Evolutionary conservation across 2,888 invertebrate species (phyloP), one percentile per base, ranked within the genome.

Genomic region (Andrena trimmerana): DNA sequence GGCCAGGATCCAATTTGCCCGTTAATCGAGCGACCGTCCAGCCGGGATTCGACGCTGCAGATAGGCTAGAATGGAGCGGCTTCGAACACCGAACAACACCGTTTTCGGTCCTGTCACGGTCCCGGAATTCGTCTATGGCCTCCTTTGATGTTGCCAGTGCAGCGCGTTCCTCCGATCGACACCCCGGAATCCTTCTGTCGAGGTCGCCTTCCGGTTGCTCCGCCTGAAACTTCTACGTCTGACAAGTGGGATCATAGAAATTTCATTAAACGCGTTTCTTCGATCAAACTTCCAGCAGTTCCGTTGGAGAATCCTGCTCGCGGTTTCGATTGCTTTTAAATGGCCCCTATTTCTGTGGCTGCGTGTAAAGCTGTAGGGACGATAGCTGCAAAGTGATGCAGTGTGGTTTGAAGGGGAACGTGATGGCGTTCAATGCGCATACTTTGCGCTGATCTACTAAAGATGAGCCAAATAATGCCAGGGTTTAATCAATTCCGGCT

Each of bases 11-110:
- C 91, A 91, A 91, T 91, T 91, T 90, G 87, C 87, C 83, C 89
- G 91, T 91, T 91, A 91, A 91, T 91, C 91, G 91, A 90, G 90
- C 88, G 85, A 86, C 86, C 84, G 81, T 86, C 79, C 75, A 82
- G 54, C 71, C 82, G 78, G 76, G 70, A 78, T 87, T 81, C 82
- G 84, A 81, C 69, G 84, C 63, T 70, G 50, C 65, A 77, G 82
- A 88, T 87, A 86, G 84, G 74, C 78, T 50, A 77, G 71, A 62
- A 50, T 75, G 50, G 78, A 52, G 63, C 60, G 52, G 52, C 36
- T 77, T 42, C 69, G 63, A 74, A 63, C 62, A 50, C 68, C 31
- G 67, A 67, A 70, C 77, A 59, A 67, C 82, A 31, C 24, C 65
- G 63, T 70, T 57, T n/a, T 63, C 67, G 66, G 54, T 80, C 60